Evolutionary conservation across 2,888 invertebrate genomes (phyloP).

Genomic region (Mesorhabditis sp.): DNA sequence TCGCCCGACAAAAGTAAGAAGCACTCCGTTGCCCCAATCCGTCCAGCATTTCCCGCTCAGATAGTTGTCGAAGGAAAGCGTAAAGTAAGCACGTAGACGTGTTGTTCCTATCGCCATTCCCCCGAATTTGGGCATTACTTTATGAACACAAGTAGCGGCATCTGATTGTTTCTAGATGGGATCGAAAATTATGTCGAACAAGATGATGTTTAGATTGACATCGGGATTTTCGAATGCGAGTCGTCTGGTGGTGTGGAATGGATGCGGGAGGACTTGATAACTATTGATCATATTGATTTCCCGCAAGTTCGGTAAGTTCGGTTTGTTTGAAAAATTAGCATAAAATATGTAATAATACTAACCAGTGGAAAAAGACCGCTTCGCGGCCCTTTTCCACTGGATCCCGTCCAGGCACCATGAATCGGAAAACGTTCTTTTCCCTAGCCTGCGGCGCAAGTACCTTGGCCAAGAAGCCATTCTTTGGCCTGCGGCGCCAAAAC

Average conservation of each 20-base stretch:
- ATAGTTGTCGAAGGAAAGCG: not conserved
- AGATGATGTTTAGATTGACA: slow-evolving; percentile 59
- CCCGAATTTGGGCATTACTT: not conserved
- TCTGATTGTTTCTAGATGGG: not conserved
- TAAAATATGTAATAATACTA: too few relatives aligned
- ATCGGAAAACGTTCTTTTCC: not conserved
- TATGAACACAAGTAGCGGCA: not conserved
- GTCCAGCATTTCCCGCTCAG: not conserved
- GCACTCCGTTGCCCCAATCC: not conserved
- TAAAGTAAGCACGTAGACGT: slow-evolving; percentile 1
- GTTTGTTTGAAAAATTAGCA: too few relatives aligned
- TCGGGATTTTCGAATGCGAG: slow-evolving; percentile 97
- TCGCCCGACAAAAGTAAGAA: not conserved
- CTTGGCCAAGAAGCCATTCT: not conserved
- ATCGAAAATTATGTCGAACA: not conserved
- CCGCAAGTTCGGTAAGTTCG: slow-evolving; percentile 10
- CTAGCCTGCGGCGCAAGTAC: not conserved
- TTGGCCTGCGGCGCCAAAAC: not conserved
- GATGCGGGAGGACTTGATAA: slow-evolving; percentile 48
- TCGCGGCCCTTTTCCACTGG: too few relatives aligned
- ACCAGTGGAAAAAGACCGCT: too few relatives aligned
- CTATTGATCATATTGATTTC: slow-evolving; percentile 27
- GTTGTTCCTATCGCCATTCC: not conserved
- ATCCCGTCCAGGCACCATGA: too few relatives aligned
- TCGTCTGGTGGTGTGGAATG: slow-evolving; percentile 74